Percentiles rank a stretch among this genome's conserved stretches.
Conservation (phyloP, 2,113 vertebrate species). For the Rhea pennata region DNA sequence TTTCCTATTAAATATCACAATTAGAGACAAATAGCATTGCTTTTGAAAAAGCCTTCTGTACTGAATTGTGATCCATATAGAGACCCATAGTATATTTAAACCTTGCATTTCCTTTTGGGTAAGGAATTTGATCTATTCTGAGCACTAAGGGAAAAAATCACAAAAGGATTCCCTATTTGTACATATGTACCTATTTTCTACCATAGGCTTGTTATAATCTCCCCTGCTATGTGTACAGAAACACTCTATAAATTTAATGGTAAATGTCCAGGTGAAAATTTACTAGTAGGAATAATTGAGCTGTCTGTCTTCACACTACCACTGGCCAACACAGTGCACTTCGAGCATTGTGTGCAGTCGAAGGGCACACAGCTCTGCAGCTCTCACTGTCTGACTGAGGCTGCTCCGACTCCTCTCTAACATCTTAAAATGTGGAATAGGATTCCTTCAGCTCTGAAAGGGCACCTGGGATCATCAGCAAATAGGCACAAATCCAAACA, state of each 20-base stretch:
- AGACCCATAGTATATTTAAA: not conserved
- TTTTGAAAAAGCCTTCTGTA: not conserved
- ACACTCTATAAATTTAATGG: not conserved
- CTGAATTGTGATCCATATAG: not conserved
- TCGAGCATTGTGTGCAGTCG: not conserved
- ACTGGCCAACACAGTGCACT: not conserved
- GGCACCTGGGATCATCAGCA: not conserved
- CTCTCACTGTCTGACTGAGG: not conserved
- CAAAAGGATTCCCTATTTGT: not conserved
- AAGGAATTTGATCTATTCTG: not conserved
- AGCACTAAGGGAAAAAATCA: not conserved
- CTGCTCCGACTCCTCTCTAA: not conserved
- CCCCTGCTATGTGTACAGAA: not conserved
- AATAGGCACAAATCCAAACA: not conserved
- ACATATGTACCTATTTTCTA: not conserved
- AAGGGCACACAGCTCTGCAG: not conserved
- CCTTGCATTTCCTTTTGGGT: not conserved
- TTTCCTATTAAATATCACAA: not conserved
- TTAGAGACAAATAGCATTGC: not conserved
- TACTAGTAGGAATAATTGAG: not conserved
- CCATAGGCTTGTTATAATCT: not conserved
- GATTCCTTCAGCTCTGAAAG: not conserved
- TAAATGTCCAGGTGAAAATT: not conserved
- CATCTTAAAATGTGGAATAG: not conserved
- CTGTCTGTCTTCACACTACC: not conserved